phyloP scores from a whole-genome alignment of 2,797 vertebrate species.

The Pangasius djambal region DNA sequence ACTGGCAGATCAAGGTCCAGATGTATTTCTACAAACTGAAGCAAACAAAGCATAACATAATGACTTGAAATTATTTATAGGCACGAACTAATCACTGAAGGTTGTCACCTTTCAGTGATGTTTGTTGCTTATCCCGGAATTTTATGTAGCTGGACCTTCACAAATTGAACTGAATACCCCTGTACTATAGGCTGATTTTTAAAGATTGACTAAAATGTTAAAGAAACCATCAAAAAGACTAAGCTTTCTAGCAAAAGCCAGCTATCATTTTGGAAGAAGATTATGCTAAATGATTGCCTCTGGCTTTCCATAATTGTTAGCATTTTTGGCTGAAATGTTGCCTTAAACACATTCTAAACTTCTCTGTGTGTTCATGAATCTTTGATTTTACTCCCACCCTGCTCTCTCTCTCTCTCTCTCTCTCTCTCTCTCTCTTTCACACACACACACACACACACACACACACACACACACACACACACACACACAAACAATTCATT shows the following conservation, averaged over 20 bases:
- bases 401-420: background rate
- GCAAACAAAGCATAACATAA: background rate
- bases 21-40: background rate
- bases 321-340: background rate
- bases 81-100: background rate
- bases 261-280: background rate
- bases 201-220: background rate
- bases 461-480: background rate
- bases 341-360: slow-evolving; percentile 5
- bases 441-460: background rate
- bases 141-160: background rate
- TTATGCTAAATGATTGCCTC: background rate
- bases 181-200: background rate
- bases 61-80: background rate
- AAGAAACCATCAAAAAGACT: background rate
- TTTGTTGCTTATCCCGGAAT: background rate
- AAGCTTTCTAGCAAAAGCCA: background rate
- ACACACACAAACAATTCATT: slow-evolving; percentile 8
- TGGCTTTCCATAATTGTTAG: background rate
- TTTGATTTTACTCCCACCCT: background rate
- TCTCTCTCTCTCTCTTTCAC: too few species aligned
- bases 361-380: background rate
- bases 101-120: background rate
- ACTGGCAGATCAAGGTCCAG: background rate
- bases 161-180: background rate